These are phyloP conservation scores for Macrotis lagotis DNA, from an alignment of 2,113 vertebrate species.

Conservation along the genomic window DNA sequence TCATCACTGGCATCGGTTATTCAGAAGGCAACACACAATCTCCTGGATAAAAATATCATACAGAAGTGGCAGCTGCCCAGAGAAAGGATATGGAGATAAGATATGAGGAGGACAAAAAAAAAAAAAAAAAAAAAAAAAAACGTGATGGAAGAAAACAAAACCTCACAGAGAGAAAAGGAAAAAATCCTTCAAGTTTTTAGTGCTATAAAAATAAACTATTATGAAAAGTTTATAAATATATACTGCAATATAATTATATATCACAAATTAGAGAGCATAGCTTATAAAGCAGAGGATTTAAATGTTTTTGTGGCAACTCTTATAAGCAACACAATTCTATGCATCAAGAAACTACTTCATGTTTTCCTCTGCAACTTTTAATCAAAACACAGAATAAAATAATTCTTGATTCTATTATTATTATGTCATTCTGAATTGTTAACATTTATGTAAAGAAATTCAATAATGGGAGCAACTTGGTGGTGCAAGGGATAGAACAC, in stretches of 20 bases:
- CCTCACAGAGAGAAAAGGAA: not conserved
- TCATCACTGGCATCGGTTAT: conserved; percentile 70
- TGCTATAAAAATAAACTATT: not conserved
- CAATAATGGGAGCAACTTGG: too few relatives aligned
- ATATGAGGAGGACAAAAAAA: conserved; percentile 40
- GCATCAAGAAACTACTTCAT: not conserved
- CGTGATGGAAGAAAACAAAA: not conserved
- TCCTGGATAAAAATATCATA: conserved; percentile 82
- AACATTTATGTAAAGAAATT: not conserved
- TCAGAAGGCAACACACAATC: conserved; percentile 66
- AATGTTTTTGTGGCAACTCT: not conserved
- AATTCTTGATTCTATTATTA: not conserved
- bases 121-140: not conserved
- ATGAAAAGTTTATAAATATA: not conserved
- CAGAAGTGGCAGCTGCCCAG: conserved; percentile 80
- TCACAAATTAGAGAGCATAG: not conserved
- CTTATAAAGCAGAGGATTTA: not conserved
- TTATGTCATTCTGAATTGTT: not conserved
- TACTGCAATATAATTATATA: not conserved
- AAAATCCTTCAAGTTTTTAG: conserved; percentile 41
- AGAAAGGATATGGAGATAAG: conserved; percentile 68
- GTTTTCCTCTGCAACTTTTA: not conserved
- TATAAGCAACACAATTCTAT: not conserved
- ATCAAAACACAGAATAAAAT: not conserved
- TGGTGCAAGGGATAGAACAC: too few relatives aligned